Conservation (phyloP, 2,888 invertebrate genomes). For the Tachina lurida region DNA sequence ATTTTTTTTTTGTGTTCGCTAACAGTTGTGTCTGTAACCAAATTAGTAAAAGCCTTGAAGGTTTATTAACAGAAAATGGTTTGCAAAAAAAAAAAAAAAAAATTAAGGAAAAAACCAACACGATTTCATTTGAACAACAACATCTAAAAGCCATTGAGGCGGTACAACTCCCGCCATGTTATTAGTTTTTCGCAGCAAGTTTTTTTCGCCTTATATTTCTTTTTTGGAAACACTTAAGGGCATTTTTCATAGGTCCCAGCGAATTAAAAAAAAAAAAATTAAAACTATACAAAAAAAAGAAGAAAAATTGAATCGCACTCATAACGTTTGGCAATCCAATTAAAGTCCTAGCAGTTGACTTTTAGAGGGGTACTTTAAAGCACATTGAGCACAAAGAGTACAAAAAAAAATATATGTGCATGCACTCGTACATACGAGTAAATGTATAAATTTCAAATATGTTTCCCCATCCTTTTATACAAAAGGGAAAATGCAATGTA, state of each 20-base stretch:
- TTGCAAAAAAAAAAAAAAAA: slow-evolving; percentile 20
- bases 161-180: slow-evolving; percentile 26
- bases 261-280: slow-evolving; percentile 37
- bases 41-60: slow-evolving; percentile 43
- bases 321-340: slow-evolving; percentile 77
- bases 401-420: background rate
- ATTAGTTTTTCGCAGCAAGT: slow-evolving; percentile 38
- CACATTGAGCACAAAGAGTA: background rate
- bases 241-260: slow-evolving; percentile 46
- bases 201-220: slow-evolving; percentile 23
- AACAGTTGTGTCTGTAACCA: slow-evolving; percentile 39
- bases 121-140: slow-evolving; percentile 13
- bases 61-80: slow-evolving; percentile 51
- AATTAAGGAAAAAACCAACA: background rate
- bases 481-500: background rate
- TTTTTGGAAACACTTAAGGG: slow-evolving; percentile 63
- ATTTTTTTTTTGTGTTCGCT: background rate
- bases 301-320: slow-evolving; percentile 42
- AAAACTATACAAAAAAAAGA: slow-evolving; percentile 15
- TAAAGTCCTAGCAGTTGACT: slow-evolving; percentile 79
- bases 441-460: slow-evolving; percentile 42
- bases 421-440: background rate
- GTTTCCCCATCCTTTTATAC: background rate
- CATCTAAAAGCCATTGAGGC: slow-evolving; percentile 41
- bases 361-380: slow-evolving; percentile 74